phyloP scores from a whole-genome alignment of 2,888 invertebrate species.

The Hydraecia micacea region DNA sequence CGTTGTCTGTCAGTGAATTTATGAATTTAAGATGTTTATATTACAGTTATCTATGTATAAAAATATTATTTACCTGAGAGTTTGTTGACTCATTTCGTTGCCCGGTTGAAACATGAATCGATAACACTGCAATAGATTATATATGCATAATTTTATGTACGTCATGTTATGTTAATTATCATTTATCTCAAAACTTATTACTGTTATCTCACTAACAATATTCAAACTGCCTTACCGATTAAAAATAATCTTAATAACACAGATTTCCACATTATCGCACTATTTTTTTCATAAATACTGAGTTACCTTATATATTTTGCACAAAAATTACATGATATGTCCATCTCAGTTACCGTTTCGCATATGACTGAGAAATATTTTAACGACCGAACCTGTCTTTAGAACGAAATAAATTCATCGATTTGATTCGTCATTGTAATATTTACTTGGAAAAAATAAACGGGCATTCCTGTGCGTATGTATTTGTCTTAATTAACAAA shows the following conservation, averaged over 20 bases:
- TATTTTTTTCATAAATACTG: background rate
- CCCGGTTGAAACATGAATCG: slow-evolving; percentile 24
- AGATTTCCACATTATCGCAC: background rate
- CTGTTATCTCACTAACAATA: background rate
- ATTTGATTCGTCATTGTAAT: slow-evolving; percentile 29
- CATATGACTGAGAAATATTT: slow-evolving; percentile 26
- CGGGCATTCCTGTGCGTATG: background rate
- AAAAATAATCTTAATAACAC: slow-evolving; percentile 27
- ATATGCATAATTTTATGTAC: background rate
- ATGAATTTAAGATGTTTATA: background rate
- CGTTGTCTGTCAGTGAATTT: background rate
- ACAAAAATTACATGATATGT: background rate
- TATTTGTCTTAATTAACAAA: slow-evolving; percentile 15
- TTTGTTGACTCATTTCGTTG: background rate
- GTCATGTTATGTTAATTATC: background rate
- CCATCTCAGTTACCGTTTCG: background rate
- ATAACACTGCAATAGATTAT: slow-evolving; percentile 38
- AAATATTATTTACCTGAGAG: slow-evolving; percentile 34
- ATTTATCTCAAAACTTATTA: background rate
- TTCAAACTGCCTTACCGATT: slow-evolving; percentile 36
- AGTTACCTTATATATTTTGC: background rate
- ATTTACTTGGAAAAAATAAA: background rate
- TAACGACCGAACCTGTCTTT: background rate
- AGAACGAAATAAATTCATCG: slow-evolving; percentile 14
- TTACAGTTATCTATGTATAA: background rate